Base-by-base conservation (phyloP, 2,797 vertebrate genomes). In the Echiichthys vipera region DNA sequence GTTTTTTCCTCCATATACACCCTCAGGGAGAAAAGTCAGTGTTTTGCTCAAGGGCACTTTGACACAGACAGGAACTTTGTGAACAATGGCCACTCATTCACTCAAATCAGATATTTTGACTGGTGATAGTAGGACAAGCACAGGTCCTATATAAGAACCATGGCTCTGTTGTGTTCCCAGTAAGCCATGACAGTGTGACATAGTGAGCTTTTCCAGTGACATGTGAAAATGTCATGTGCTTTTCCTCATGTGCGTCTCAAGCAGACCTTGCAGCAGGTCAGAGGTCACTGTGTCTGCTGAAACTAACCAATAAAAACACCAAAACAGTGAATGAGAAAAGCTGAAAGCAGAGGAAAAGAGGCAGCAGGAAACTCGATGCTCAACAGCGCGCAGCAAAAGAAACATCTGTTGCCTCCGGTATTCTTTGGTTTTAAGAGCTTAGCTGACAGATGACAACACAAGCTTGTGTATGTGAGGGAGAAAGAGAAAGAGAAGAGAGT, bases 341-440 rank as follows among this genome's bases (percentile, higher is more conserved):
- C 49, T 47, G 11, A 57, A 55, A 58, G 25, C 10, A 30, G 54
- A 10, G 20, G 27, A 30, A 45, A 39, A 36, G 42, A 30, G 18
- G 40, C 27, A 20, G 32, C 15, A 43, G 27, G 17, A 56, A n/a
- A 53, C 47, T 55, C 25, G 56, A 65, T n/a, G 29, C n/a, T 24
- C 18, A 9, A 0, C 18, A 29, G 6, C 29, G 30, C 5, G 1
- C 1, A 4, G 18, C 20, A 55, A 50, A 54, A n/a, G 36, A 65
- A 50, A 42, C 55, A 69, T 73, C 27, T 65, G 54, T 68, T 58
- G 75, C 75, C 80, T 59, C 15, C 3, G 14, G 34, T 77, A 39
- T 45, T 9, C 72, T 80, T 53, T 39, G 24, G 17, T 39, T 71
- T 7, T 12, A 12, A 22, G 54, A 47, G 24, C 15, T 51, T 61